These are phyloP conservation scores for Rhagologus leucostigma DNA, from an alignment of 2,113 vertebrate genomes.

Conservation along the genomic window DNA sequence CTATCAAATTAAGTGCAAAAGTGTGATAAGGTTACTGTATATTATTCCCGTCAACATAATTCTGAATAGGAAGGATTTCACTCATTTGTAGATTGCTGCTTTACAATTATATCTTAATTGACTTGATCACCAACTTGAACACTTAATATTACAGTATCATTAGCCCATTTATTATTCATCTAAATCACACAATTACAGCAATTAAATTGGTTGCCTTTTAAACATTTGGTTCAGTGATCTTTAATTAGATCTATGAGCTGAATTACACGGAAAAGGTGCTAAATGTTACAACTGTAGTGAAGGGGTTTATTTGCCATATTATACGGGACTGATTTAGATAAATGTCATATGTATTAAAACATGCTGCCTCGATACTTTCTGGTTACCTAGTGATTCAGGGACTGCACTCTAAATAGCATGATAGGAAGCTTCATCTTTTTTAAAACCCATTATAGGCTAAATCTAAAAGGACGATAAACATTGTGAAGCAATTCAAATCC, in stretches of 20 bases:
- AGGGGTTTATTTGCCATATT: not conserved
- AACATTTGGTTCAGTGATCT: conserved; percentile 69
- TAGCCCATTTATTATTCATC: conserved; percentile 69
- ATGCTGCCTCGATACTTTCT: not conserved
- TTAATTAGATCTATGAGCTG: conserved; percentile 65
- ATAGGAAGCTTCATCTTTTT: not conserved
- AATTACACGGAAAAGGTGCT: conserved; percentile 50
- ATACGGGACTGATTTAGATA: not conserved
- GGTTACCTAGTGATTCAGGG: not conserved
- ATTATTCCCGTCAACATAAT: conserved; percentile 2
- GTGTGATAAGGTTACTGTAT: not conserved
- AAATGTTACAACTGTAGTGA: conserved; percentile 7
- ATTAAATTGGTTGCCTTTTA: conserved; percentile 67
- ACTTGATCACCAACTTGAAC: conserved; percentile 70
- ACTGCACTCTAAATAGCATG: not conserved
- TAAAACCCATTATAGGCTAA: not conserved
- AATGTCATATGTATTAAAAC: not conserved
- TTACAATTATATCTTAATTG: conserved; percentile 72
- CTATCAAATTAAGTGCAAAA: conserved; percentile 1
- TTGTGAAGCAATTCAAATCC: not conserved
- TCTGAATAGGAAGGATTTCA: conserved; percentile 18
- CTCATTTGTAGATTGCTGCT: conserved; percentile 44
- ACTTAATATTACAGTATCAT: conserved; percentile 70
- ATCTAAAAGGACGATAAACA: not conserved
- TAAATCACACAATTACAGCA: conserved; percentile 70